Conservation (phyloP, 2,797 vertebrate genomes). For the Champsocephalus gunnari region DNA sequence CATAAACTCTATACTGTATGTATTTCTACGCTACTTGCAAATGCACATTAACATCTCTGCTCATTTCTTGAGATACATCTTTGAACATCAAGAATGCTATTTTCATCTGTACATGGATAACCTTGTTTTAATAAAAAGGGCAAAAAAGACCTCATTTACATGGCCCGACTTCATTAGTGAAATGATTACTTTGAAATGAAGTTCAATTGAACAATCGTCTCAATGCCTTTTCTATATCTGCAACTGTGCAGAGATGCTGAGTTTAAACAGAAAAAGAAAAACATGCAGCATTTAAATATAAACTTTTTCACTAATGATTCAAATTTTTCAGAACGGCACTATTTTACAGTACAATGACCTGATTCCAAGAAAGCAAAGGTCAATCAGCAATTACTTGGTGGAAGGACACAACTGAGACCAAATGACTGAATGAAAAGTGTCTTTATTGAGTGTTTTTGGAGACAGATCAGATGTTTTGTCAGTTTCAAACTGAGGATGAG, state of each 20-base stretch:
- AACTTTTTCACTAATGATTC: neutral
- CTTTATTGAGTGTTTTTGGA: conserved; percentile 71
- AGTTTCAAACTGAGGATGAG: conserved; percentile 41
- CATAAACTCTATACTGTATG: neutral
- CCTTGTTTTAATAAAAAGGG: no score
- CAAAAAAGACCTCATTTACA: no score
- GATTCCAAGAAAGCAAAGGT: neutral
- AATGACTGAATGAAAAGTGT: conserved; percentile 54
- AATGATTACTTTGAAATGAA: no score
- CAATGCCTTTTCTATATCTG: no score
- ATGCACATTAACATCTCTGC: neutral
- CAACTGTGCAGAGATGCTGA: no score
- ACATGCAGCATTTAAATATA: neutral
- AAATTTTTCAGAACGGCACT: no score
- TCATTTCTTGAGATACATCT: neutral
- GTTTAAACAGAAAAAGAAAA: no score
- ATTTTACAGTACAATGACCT: no score
- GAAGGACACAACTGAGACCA: neutral
- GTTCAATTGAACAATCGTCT: no score
- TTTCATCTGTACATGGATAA: neutral
- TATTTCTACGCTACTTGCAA: neutral
- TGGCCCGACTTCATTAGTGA: no score
- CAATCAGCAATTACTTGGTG: neutral
- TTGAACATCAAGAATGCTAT: neutral
- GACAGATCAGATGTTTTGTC: conserved; percentile 39